Evolutionary conservation across 1,140 invertebrate species (phyloP).

Genomic region (Plectus sambesii): DNA sequence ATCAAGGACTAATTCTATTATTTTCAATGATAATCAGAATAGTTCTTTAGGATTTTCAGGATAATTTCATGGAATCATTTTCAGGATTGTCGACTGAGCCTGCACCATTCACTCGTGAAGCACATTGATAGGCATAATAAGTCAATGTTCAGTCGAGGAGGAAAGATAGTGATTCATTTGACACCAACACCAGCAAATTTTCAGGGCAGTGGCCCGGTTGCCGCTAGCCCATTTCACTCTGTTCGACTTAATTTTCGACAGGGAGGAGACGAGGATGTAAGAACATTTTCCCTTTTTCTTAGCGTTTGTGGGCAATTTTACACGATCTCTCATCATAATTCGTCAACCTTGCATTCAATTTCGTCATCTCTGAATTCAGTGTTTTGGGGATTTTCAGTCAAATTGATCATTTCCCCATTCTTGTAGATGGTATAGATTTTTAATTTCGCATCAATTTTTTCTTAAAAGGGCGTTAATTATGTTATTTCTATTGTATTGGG

Average conservation of each 20-base stretch:
- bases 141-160: conserved; percentile 41
- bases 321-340: too few relatives aligned
- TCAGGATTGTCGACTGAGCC: conserved; percentile 38
- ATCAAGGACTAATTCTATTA: too few relatives aligned
- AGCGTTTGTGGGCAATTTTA: conserved; percentile 52
- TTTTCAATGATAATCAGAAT: too few relatives aligned
- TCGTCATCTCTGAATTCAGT: too few relatives aligned
- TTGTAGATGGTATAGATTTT: too few relatives aligned
- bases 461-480: conserved; percentile 66
- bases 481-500: conserved; percentile 62
- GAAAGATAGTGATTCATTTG: conserved; percentile 68
- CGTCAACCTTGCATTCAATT: too few relatives aligned
- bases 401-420: conserved; percentile 74
- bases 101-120: conserved; percentile 43
- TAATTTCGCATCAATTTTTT: too few relatives aligned
- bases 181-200: conserved; percentile 50
- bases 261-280: conserved; percentile 46
- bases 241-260: conserved; percentile 34
- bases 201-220: conserved; percentile 26
- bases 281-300: conserved; percentile 24
- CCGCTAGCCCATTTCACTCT: conserved; percentile 23
- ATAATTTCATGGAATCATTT: too few relatives aligned
- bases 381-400: conserved; percentile 58
- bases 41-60: too few relatives aligned
- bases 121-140: conserved; percentile 42